A percentile compares a stretch with the other conserved stretches of the same genome.
phyloP scores from a whole-genome alignment of 2,113 vertebrate species.

The Eubucco bourcierii region DNA sequence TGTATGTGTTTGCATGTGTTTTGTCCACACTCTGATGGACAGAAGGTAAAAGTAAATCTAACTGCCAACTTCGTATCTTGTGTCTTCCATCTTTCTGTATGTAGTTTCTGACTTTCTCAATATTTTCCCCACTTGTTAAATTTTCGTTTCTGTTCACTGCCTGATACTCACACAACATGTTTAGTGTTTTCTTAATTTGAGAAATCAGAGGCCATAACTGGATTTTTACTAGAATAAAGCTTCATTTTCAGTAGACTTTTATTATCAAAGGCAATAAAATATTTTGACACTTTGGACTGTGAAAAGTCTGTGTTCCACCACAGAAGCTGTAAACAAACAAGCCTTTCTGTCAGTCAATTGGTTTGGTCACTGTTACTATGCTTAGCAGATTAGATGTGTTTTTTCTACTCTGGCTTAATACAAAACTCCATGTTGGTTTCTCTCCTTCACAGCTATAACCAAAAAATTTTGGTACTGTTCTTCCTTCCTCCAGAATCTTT shows the following conservation, averaged over 20 bases:
- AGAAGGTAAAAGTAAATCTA: background rate
- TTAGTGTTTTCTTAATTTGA: background rate
- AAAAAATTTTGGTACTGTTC: background rate
- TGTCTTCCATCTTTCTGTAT: background rate
- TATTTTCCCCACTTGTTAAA: background rate
- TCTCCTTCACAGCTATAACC: background rate
- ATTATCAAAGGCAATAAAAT: background rate
- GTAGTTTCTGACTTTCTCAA: background rate
- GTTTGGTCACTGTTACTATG: constrained; percentile 4
- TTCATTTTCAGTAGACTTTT: background rate
- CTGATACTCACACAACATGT: background rate
- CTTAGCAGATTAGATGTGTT: background rate
- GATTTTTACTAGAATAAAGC: background rate
- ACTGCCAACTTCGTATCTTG: background rate
- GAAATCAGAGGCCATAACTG: background rate
- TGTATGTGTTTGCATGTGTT: background rate
- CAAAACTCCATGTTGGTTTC: background rate
- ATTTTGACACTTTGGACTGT: background rate
- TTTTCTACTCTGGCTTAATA: background rate
- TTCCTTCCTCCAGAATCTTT: background rate
- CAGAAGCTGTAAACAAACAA: background rate
- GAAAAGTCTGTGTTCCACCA: background rate
- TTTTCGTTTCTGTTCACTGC: background rate
- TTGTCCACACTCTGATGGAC: background rate
- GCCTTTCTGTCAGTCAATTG: background rate